These are phyloP conservation scores for Rhopalosiphum maidis DNA, from an alignment of 1,140 invertebrate species.

Conservation along the genomic window DNA sequence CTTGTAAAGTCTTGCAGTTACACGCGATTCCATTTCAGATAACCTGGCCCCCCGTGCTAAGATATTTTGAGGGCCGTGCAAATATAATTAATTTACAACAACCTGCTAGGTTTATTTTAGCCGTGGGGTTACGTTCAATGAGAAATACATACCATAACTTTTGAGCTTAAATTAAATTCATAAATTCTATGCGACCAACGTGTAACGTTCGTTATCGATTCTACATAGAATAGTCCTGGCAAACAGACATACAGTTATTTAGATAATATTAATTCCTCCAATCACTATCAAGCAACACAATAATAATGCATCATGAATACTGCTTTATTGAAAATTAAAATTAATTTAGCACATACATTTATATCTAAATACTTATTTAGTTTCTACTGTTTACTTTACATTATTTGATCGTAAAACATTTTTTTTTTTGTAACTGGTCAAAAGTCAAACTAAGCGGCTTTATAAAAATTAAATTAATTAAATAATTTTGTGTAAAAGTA, in stretches of 20 bases:
- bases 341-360: not conserved
- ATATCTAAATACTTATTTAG: too few relatives aligned
- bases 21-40: constrained; percentile 54
- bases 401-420: not conserved
- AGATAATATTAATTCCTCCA: not conserved
- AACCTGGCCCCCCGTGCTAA: constrained; percentile 15
- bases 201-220: not conserved
- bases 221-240: not conserved
- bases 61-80: constrained; percentile 9
- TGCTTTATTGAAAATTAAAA: not conserved
- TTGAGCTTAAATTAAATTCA: constrained; percentile 49
- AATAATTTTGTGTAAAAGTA: not conserved
- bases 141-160: constrained; percentile 31
- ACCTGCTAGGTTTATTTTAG: constrained; percentile 41
- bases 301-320: not conserved
- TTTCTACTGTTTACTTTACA: not conserved
- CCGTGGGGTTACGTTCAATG: not conserved
- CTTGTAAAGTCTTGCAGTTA: constrained; percentile 50
- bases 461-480: not conserved
- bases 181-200: not conserved
- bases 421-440: not conserved
- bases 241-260: not conserved
- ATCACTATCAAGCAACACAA: not conserved
- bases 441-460: not conserved
- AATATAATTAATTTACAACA: constrained; percentile 55